A percentile compares a stretch with the other conserved stretches of the same genome.
Conservation (phyloP, 2,797 vertebrate species). For the Jordanella pulchra region DNA sequence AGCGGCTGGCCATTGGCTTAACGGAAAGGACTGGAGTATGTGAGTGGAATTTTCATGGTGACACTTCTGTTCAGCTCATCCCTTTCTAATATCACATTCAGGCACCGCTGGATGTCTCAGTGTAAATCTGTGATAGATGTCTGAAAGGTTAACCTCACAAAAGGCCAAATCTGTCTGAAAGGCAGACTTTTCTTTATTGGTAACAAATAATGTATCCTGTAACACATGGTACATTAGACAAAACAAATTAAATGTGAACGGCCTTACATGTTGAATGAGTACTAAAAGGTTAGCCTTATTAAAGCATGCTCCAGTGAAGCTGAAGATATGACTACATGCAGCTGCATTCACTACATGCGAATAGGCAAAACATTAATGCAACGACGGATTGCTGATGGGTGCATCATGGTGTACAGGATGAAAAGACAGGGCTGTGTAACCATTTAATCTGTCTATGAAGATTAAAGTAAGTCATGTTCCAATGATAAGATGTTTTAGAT, state of each 20-base stretch:
- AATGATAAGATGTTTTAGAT: not conserved
- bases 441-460: not conserved
- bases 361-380: not conserved
- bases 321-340: not conserved
- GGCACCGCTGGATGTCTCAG: constrained; percentile 16
- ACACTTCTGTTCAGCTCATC: constrained; percentile 23
- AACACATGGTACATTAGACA: not conserved
- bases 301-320: not conserved
- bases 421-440: not conserved
- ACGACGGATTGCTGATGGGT: not conserved
- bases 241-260: not conserved
- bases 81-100: constrained; percentile 23
- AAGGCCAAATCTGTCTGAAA: constrained; percentile 4
- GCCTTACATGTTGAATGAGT: not conserved
- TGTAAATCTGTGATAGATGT: constrained; percentile 6
- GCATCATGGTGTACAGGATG: not conserved
- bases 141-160: constrained; percentile 7
- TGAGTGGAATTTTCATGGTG: constrained; percentile 47
- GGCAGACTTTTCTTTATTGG: not conserved
- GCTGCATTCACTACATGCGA: not conserved
- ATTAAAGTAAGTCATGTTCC: not conserved
- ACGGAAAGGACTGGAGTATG: constrained; percentile 10
- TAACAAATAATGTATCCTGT: not conserved
- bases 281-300: not conserved
- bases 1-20: constrained; percentile 35